Conservation (phyloP, 1,140 invertebrate species). For the Lasioglossum baleicum region DNA sequence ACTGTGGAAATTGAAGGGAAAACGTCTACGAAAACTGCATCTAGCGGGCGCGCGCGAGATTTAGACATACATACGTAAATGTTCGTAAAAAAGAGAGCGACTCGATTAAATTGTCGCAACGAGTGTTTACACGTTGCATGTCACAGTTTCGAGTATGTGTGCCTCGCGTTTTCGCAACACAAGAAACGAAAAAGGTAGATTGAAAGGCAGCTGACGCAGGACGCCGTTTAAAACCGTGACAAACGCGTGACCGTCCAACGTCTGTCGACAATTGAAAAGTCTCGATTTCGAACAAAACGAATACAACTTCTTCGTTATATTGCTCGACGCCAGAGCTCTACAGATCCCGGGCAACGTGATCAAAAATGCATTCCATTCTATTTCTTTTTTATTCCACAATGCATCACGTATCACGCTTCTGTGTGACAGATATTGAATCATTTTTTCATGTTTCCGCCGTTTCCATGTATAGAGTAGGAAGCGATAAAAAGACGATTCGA, state of each 20-base stretch:
- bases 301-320: background rate
- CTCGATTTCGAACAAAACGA: background rate
- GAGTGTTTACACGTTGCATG: background rate
- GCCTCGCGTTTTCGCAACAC: background rate
- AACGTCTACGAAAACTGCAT: background rate
- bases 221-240: background rate
- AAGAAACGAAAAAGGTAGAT: background rate
- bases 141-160: background rate
- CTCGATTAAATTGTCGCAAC: background rate
- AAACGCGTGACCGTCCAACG: background rate
- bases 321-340: background rate
- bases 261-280: conserved; percentile 3
- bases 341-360: background rate
- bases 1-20: background rate
- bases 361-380: background rate
- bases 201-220: background rate
- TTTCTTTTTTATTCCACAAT: no score
- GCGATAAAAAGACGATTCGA: no score
- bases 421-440: no score
- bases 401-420: no score
- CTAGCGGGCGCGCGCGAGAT: no score
- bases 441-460: no score
- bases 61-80: background rate
- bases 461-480: no score
- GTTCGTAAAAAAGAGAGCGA: background rate